Evolutionary conservation across 2,797 vertebrate genomes (phyloP).

Genomic region (Chloroceryle amazona): DNA sequence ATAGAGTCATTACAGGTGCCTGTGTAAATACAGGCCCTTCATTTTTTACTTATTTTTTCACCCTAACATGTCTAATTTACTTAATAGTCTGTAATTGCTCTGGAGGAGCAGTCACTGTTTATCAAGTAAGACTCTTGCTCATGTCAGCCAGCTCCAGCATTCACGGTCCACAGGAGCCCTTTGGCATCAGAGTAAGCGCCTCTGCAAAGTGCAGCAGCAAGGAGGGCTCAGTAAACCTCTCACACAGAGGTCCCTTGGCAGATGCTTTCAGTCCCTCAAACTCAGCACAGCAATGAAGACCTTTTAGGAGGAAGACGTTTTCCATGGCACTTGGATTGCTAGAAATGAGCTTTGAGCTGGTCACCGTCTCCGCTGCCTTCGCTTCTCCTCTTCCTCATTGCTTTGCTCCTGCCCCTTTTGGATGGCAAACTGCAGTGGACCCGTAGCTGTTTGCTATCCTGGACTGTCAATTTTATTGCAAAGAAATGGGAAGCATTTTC

Average conservation of each 20-base stretch:
- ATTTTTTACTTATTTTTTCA: not conserved
- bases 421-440: not conserved
- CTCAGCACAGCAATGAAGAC: not conserved
- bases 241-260: not conserved
- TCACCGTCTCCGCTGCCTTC: not conserved
- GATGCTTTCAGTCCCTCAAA: not conserved
- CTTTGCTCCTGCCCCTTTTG: not conserved
- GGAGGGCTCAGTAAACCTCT: not conserved
- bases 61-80: constrained; percentile 15
- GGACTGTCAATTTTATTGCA: not conserved
- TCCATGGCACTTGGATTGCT: not conserved
- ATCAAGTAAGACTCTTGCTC: not conserved
- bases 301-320: not conserved
- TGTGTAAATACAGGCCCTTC: constrained; percentile 1
- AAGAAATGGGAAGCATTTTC: not conserved
- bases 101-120: constrained; percentile 6
- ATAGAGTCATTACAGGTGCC: not conserved
- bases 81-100: constrained; percentile 25
- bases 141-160: not conserved
- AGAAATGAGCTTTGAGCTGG: not conserved
- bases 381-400: not conserved
- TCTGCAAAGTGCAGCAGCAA: not conserved
- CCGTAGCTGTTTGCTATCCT: not conserved
- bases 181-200: not conserved
- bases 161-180: not conserved